Percentiles rank a stretch among this genome's conserved stretches.
Evolutionary conservation across 2,797 vertebrate genomes (phyloP).

Genomic region (Odontamblyopus rebecca): DNA sequence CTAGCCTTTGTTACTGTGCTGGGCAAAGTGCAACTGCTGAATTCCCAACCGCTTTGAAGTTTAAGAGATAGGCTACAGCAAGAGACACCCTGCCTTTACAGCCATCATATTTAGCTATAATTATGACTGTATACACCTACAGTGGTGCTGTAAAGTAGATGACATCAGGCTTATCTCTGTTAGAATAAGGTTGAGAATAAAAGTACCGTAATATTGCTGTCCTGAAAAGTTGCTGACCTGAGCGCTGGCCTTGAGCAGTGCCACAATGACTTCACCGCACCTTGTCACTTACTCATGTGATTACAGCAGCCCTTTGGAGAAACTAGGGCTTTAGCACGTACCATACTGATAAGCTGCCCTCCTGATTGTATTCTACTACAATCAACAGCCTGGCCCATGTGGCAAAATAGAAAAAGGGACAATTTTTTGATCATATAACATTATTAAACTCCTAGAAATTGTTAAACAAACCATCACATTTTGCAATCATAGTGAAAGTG

Average conservation of each 20-base stretch:
- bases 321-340: slow-evolving; percentile 53
- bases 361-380: neutral
- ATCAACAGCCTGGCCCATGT: neutral
- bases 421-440: too few relatives aligned
- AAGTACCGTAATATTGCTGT: slow-evolving; percentile 1
- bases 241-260: slow-evolving; percentile 47
- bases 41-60: slow-evolving; percentile 61
- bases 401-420: neutral
- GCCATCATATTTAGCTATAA: slow-evolving; percentile 75
- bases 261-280: slow-evolving; percentile 34
- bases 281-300: slow-evolving; percentile 45
- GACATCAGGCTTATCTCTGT: slow-evolving; percentile 66
- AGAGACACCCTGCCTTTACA: slow-evolving; percentile 74
- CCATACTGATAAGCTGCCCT: slow-evolving; percentile 48
- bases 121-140: slow-evolving; percentile 71
- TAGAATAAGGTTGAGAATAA: slow-evolving; percentile 31
- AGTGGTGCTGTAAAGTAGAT: slow-evolving; percentile 58
- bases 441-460: too few relatives aligned
- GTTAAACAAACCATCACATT: neutral
- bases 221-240: slow-evolving; percentile 32
- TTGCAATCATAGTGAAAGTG: neutral
- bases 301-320: slow-evolving; percentile 21
- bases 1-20: slow-evolving; percentile 49
- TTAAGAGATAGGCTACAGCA: slow-evolving; percentile 43
- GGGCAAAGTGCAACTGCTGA: slow-evolving; percentile 68